These are phyloP conservation scores for Sinella curviseta DNA, from an alignment of 1,140 invertebrate genomes.

Conservation along the genomic window DNA sequence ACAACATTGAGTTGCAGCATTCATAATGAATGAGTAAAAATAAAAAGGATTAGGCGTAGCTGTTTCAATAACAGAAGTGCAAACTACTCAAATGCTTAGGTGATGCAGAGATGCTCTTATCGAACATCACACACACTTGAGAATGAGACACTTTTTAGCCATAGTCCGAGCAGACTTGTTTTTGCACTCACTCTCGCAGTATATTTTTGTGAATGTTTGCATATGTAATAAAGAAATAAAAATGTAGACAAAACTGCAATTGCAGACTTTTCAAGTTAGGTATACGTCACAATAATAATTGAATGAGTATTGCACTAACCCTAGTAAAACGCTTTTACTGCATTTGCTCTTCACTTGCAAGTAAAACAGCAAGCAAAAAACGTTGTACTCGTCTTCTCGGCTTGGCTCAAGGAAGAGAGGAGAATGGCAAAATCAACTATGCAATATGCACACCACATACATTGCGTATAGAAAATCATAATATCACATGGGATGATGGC, in stretches of 20 bases:
- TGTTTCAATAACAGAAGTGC: no score
- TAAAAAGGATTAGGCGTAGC: no score
- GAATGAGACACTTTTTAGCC: no score
- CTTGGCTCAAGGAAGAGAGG: not conserved
- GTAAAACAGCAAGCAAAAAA: not conserved
- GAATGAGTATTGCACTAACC: not conserved
- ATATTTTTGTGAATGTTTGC: no score
- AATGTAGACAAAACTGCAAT: not conserved
- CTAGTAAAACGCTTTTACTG: not conserved
- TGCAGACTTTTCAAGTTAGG: not conserved
- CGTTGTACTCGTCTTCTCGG: not conserved
- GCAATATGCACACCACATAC: not conserved
- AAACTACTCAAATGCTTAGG: no score
- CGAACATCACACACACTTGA: no score
- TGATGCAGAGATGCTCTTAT: no score
- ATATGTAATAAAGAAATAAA: no score
- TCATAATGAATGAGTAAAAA: no score
- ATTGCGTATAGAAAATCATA: not conserved
- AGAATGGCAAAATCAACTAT: not conserved
- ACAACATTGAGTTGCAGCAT: no score
- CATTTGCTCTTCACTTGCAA: not conserved
- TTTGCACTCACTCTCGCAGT: no score
- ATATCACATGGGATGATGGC: not conserved
- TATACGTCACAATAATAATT: not conserved
- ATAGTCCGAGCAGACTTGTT: no score